Evolutionary conservation across 2,797 vertebrate genomes (phyloP), one percentile per base, ranked within the genome.

Genomic region (Adrianichthys oophorus): DNA sequence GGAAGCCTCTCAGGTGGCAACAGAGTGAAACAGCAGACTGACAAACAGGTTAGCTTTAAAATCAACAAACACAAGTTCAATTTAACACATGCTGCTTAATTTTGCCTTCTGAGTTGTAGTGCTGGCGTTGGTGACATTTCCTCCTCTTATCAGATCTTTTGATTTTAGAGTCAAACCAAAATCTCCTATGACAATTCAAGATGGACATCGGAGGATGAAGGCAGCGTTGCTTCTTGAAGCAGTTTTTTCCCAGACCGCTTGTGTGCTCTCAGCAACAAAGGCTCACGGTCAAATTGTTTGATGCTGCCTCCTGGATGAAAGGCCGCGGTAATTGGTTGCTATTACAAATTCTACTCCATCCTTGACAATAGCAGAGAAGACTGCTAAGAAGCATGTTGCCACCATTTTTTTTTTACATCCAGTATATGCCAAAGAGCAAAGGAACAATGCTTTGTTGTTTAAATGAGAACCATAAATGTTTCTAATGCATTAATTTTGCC

Each of bases 291-390:
- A 16, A 63, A 56, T 49, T 21, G 40, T 81, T 82, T 82, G 58
- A 88, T 79, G 78, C 72, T 76, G 75, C 65, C 69, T 81, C 63
- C 63, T 66, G 58, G 70, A 86, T 87, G 78, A 87, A 87, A 86
- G 78, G 79, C 76, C 54, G 54, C 57, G 57, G 69, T 90, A 90
- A 89, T 87, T 89, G 87, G 79, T 73, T 81, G 70, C 85, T 72
- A 81, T 86, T 85, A 82, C 72, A 77, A 76, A 82, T 76, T 68
- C 59, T 62, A 71, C 41, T n/a, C 60, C 57, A 58, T 71, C 73
- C 60, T 56, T 57, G 70, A 76, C 79, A 71, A 68, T 71, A 53
- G 70, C 53, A 56, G 24, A 52, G 70, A 46, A 72, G 48, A 78
- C 41, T 53, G 41, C 50, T 66, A 55, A 60, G 37, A 49, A 59